Evolutionary conservation across 2,797 vertebrate species (phyloP).

Genomic region (Thamnophis elegans): DNA sequence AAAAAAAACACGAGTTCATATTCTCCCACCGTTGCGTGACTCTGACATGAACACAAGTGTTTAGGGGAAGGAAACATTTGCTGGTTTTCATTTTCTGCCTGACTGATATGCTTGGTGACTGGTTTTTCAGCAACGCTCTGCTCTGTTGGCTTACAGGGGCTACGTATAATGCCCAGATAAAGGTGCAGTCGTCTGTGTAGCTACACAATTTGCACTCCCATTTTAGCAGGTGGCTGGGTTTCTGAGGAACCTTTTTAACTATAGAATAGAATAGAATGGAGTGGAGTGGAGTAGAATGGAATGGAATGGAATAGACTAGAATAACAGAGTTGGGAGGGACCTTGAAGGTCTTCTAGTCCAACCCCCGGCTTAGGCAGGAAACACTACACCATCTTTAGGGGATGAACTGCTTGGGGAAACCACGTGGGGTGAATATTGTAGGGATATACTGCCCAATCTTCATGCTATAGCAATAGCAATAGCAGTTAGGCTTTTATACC

Average conservation of each 20-base stretch:
- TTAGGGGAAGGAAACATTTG: conserved; percentile 23
- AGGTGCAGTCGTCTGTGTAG: neutral
- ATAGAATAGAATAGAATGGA: too few species aligned
- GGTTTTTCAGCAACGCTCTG: neutral
- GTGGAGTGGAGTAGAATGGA: too few species aligned
- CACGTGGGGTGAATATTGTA: too few species aligned
- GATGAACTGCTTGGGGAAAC: neutral
- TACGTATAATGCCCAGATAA: conserved; percentile 17
- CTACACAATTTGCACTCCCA: neutral
- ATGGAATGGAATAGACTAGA: too few species aligned
- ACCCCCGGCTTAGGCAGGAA: too few species aligned
- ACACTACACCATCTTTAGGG: neutral
- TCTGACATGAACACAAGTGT: conserved; percentile 17
- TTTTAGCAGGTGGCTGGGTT: neutral
- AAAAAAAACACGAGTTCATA: conserved; percentile 38
- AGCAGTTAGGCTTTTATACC: too few species aligned
- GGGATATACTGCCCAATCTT: neutral
- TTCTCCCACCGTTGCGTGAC: conserved; percentile 32
- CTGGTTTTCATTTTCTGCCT: conserved; percentile 10
- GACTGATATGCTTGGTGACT: neutral
- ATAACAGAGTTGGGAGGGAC: too few species aligned
- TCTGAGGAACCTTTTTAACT: neutral
- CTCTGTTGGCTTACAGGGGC: conserved; percentile 26
- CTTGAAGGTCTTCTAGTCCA: too few species aligned
- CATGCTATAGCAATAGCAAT: too few species aligned